phyloP scores from a whole-genome alignment of 64 coral and sea anemone species.

The Hydrozoanthus tunicans region DNA sequence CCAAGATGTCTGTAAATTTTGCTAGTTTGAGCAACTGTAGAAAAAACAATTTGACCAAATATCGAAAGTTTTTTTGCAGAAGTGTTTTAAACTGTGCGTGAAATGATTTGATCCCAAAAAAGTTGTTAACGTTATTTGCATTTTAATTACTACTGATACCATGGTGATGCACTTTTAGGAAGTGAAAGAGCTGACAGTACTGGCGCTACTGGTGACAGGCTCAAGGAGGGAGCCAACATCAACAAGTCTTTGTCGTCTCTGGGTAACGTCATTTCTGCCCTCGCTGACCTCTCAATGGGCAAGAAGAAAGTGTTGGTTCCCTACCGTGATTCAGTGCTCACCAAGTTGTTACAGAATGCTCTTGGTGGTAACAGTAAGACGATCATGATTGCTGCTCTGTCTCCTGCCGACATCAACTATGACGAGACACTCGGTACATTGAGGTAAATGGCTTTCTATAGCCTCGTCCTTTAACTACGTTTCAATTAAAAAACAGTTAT shows the following conservation, averaged over 20 bases:
- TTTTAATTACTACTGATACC: neutral
- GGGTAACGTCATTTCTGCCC: constrained; percentile 95
- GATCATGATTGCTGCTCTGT: constrained; percentile 98
- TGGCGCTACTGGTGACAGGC: constrained; percentile 94
- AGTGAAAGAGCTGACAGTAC: constrained; percentile 99
- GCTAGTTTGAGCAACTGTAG: too few relatives aligned
- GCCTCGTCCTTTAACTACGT: too few relatives aligned
- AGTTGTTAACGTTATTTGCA: neutral
- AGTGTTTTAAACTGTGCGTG: too few relatives aligned
- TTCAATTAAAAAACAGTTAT: too few relatives aligned
- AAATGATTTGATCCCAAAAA: neutral
- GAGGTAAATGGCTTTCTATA: constrained; percentile 43
- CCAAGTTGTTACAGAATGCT: constrained; percentile 97
- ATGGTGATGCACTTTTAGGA: constrained; percentile 51
- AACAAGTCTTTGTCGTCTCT: constrained; percentile 96
- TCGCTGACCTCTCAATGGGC: constrained; percentile 97
- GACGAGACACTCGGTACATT: constrained; percentile 96
- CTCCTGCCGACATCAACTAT: constrained; percentile 99
- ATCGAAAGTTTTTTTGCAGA: too few relatives aligned
- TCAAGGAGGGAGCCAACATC: constrained; percentile 99
- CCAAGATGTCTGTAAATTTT: too few relatives aligned
- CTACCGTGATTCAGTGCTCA: constrained; percentile 95
- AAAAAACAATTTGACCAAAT: too few relatives aligned
- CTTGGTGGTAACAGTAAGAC: constrained; percentile 99
- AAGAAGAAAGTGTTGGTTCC: constrained; percentile 99